Evolutionary conservation across 1,140 invertebrate genomes (phyloP).

Genomic region (Zaprionus kolodkinae): DNA sequence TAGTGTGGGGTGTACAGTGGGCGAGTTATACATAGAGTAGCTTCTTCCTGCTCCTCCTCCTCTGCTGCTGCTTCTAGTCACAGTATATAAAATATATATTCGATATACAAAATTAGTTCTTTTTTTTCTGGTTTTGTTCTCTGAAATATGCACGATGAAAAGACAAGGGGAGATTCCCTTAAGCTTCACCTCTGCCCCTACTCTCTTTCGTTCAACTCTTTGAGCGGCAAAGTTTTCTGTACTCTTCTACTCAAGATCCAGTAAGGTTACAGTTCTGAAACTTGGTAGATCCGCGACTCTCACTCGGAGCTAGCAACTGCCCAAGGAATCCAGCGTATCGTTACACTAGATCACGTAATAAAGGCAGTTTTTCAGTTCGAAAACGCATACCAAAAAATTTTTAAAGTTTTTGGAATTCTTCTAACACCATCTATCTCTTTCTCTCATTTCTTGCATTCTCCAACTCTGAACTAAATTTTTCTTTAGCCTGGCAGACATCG

Average conservation of each 20-base stretch:
- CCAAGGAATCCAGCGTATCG: background rate
- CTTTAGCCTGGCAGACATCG: background rate
- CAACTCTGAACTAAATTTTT: background rate
- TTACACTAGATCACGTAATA: background rate
- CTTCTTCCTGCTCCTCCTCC: constrained; percentile 31
- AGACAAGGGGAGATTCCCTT: background rate
- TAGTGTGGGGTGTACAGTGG: constrained; percentile 33
- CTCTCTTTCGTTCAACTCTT: background rate
- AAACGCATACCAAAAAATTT: too few relatives aligned
- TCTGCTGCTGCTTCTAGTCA: constrained; percentile 18
- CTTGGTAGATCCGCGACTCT: background rate
- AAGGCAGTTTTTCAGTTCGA: background rate
- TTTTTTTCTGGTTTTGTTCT: constrained; percentile 23
- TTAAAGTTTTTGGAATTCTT: too few relatives aligned
- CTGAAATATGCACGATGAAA: background rate
- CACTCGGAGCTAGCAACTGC: background rate
- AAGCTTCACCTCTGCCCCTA: constrained; percentile 3
- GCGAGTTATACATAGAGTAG: constrained; percentile 13
- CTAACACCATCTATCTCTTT: background rate
- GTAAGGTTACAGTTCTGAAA: background rate
- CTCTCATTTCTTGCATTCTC: background rate
- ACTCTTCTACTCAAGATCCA: background rate
- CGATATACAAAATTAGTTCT: constrained; percentile 58
- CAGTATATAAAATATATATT: constrained; percentile 46
- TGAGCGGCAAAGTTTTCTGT: background rate